Evolutionary conservation across 2,113 vertebrate species (phyloP).

Genomic region (Brevimyrus niger): DNA sequence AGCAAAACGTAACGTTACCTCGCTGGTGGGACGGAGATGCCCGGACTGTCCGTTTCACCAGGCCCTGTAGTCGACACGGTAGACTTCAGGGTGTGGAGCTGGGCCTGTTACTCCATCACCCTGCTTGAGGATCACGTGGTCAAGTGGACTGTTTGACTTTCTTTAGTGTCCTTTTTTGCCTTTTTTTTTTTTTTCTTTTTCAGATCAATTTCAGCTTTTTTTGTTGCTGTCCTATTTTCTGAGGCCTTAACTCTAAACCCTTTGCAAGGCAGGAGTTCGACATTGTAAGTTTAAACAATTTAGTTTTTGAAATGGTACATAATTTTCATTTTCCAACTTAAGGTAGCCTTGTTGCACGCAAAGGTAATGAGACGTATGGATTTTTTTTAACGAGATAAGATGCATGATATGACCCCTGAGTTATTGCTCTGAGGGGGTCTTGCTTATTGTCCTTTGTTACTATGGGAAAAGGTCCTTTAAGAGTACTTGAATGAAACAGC

Average conservation of each 20-base stretch:
- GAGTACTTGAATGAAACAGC: slow-evolving; percentile 66
- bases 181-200: slow-evolving; percentile 31
- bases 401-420: slow-evolving; percentile 41
- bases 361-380: slow-evolving; percentile 64
- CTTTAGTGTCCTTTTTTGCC: slow-evolving; percentile 9
- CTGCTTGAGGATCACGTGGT: slow-evolving; percentile 49
- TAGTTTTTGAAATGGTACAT: slow-evolving; percentile 63
- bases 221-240: slow-evolving; percentile 57
- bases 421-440: slow-evolving; percentile 40
- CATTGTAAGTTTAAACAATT: slow-evolving; percentile 48
- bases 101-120: slow-evolving; percentile 41
- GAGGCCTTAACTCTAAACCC: slow-evolving; percentile 71
- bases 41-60: slow-evolving; percentile 48
- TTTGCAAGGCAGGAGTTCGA: slow-evolving; percentile 51
- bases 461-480: slow-evolving; percentile 55
- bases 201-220: slow-evolving; percentile 36
- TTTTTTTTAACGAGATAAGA: slow-evolving; percentile 49
- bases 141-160: slow-evolving; percentile 47
- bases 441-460: slow-evolving; percentile 50
- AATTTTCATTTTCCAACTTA: slow-evolving; percentile 56
- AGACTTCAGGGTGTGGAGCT: slow-evolving; percentile 15
- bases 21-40: slow-evolving; percentile 60
- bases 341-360: slow-evolving; percentile 57
- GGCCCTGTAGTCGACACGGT: slow-evolving; percentile 41
- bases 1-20: slow-evolving; percentile 65